Conservation (phyloP, 2,888 invertebrate genomes). For the Acleris emargana region DNA sequence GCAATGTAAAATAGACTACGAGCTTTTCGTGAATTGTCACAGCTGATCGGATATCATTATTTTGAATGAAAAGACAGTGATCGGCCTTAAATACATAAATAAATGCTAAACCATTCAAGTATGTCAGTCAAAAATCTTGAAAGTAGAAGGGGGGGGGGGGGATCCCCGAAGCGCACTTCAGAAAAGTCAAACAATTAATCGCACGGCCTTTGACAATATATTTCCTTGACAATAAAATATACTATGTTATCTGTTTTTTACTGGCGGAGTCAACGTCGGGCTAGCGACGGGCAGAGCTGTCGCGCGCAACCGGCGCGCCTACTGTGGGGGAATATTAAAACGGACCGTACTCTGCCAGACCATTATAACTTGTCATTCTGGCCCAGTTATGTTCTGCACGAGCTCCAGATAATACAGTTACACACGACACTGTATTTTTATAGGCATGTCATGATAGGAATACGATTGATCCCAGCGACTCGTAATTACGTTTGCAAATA, state of each 20-base stretch:
- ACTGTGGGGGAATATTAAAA: conserved; percentile 77
- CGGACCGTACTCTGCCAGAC: conserved; percentile 60
- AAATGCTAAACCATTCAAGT: conserved; percentile 41
- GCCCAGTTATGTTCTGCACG: conserved; percentile 41
- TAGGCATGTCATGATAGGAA: conserved; percentile 6
- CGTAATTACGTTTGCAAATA: conserved; percentile 31
- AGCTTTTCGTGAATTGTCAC: neutral
- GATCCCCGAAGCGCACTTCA: conserved; percentile 56
- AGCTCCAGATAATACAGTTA: conserved; percentile 29
- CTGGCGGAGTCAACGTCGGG: conserved; percentile 59
- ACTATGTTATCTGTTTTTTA: conserved; percentile 67
- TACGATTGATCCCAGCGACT: conserved; percentile 1
- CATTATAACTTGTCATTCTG: conserved; percentile 67
- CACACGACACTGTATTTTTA: conserved; percentile 30
- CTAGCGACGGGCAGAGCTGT: conserved; percentile 74
- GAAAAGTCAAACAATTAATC: conserved; percentile 72
- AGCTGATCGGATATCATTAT: conserved; percentile 4
- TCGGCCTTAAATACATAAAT: conserved; percentile 28
- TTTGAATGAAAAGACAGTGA: conserved; percentile 24
- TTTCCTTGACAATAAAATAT: conserved; percentile 80
- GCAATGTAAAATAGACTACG: neutral
- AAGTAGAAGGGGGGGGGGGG: conserved; percentile 45
- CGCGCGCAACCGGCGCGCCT: conserved; percentile 73
- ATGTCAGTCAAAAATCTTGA: conserved; percentile 42
- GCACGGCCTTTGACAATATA: conserved; percentile 76